Evolutionary conservation across 1,140 invertebrate genomes (phyloP).

Genomic region (Ceratina calcarata): DNA sequence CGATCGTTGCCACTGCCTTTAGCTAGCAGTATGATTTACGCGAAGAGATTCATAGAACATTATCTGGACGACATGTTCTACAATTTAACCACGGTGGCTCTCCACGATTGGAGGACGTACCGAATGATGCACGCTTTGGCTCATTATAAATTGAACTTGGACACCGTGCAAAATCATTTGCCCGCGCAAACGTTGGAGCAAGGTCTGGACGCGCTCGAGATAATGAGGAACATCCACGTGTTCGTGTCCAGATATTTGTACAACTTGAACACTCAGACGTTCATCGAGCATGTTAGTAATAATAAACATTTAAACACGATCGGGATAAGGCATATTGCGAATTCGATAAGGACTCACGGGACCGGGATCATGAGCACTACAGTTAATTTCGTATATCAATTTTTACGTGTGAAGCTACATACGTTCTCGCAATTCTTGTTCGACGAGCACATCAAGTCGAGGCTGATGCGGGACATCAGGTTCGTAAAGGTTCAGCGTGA

Average conservation of each 20-base stretch:
- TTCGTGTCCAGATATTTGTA: conserved; percentile 97
- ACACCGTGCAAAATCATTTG: conserved; percentile 93
- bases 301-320: conserved; percentile 98
- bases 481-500: conserved; percentile 80
- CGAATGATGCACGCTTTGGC: conserved; percentile 97
- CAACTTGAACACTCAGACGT: conserved; percentile 98
- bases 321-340: conserved; percentile 96
- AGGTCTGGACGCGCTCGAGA: conserved; percentile 98
- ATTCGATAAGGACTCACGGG: conserved; percentile 98
- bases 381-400: conserved; percentile 98
- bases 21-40: conserved; percentile 66
- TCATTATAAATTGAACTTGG: conserved; percentile 90
- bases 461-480: conserved; percentile 94
- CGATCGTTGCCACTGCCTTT: conserved; percentile 66
- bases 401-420: conserved; percentile 95
- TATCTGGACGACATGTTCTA: conserved; percentile 98
- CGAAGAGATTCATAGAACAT: conserved; percentile 86
- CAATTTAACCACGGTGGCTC: conserved; percentile 97
- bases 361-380: conserved; percentile 99
- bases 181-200: conserved; percentile 98
- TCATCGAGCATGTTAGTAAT: conserved; percentile 94
- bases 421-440: conserved; percentile 98
- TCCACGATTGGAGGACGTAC: conserved; percentile 99
- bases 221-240: conserved; percentile 97
- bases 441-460: conserved; percentile 98